Percentiles rank a stretch among this genome's conserved stretches.
Conservation (phyloP, 2,113 vertebrate species). For the Pavo muticus region DNA sequence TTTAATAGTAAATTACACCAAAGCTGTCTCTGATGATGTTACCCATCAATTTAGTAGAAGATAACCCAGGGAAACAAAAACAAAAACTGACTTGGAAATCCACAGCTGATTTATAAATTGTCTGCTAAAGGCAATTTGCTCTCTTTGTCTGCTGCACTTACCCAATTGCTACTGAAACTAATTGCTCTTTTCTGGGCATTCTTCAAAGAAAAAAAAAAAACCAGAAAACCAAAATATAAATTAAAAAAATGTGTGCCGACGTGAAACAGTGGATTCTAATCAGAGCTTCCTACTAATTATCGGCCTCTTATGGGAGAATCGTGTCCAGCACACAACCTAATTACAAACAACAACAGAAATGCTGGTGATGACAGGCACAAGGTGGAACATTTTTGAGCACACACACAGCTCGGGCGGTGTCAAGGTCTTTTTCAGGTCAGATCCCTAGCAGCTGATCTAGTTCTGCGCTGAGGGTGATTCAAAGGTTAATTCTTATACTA, state of each 20-base stretch:
- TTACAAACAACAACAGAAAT: background rate
- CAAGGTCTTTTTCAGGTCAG: conserved; percentile 76
- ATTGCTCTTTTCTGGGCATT: conserved; percentile 64
- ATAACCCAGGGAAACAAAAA: conserved; percentile 44
- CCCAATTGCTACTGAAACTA: conserved; percentile 66
- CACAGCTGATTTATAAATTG: conserved; percentile 66
- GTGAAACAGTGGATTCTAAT: conserved; percentile 47
- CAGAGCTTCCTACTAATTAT: conserved; percentile 17
- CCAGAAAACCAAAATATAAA: background rate
- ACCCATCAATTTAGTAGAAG: conserved; percentile 14
- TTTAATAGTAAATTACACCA: conserved; percentile 16
- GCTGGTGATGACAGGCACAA: conserved; percentile 19
- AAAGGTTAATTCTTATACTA: conserved; percentile 81
- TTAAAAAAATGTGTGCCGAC: background rate
- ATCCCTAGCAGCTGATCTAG: conserved; percentile 65
- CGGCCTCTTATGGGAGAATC: background rate
- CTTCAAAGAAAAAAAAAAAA: background rate
- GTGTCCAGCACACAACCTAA: background rate
- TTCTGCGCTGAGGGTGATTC: conserved; percentile 75
- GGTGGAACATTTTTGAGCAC: conserved; percentile 35
- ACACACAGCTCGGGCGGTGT: background rate
- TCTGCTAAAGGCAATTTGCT: conserved; percentile 65
- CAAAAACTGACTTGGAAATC: conserved; percentile 50
- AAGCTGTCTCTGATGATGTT: conserved; percentile 11
- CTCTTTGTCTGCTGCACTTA: conserved; percentile 63